A percentile compares a stretch with the other conserved stretches of the same genome.
Conservation (phyloP, 2,113 vertebrate species). For the Mesitornis unicolor region DNA sequence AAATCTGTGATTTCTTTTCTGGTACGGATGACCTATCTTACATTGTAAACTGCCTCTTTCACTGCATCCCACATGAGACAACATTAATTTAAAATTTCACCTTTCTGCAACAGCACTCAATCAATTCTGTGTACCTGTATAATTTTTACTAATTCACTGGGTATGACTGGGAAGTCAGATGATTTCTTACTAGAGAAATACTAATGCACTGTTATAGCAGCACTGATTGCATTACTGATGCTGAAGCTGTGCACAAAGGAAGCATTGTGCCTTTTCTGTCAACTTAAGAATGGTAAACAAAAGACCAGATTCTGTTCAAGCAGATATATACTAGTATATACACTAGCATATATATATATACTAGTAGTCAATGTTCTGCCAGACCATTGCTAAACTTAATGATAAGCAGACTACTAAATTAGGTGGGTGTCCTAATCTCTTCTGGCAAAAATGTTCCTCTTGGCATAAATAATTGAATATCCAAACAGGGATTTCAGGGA, state of each 20-base stretch:
- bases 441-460: neutral
- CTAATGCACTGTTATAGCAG: neutral
- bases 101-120: neutral
- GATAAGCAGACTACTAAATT: neutral
- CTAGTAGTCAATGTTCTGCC: neutral
- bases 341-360: neutral
- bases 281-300: neutral
- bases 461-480: conserved; percentile 5
- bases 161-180: neutral
- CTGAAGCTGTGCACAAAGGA: neutral
- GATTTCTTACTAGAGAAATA: neutral
- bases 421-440: neutral
- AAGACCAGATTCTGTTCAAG: neutral
- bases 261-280: neutral
- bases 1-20: neutral
- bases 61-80: neutral
- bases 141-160: neutral
- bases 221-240: neutral
- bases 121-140: neutral
- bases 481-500: neutral
- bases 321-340: neutral
- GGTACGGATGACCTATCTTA: neutral
- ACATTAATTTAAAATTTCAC: neutral
- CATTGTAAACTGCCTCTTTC: neutral
- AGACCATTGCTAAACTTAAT: neutral